phyloP scores from a whole-genome alignment of 2,113 vertebrate genomes.

The Malurus cyaneus region DNA sequence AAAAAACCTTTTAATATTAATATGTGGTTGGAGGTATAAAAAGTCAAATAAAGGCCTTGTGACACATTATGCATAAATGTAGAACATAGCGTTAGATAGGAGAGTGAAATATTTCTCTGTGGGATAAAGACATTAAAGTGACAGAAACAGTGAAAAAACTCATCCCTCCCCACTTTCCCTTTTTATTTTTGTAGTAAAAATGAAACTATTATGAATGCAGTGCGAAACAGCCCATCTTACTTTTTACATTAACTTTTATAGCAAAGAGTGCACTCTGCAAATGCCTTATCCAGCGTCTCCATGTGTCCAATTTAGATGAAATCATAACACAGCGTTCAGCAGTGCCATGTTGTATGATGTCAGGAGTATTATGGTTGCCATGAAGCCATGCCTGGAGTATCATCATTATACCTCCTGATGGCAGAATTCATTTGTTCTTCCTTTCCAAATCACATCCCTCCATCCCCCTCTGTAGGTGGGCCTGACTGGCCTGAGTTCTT shows the following conservation, averaged over 20 bases:
- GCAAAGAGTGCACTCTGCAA: not conserved
- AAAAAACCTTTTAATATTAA: not conserved
- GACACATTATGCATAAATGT: not conserved
- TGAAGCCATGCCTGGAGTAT: not conserved
- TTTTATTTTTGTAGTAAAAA: not conserved
- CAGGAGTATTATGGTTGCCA: not conserved
- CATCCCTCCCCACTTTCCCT: not conserved
- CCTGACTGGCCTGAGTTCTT: not conserved
- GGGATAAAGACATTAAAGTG: not conserved
- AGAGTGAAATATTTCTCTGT: not conserved
- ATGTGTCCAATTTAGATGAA: not conserved
- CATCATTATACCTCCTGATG: not conserved
- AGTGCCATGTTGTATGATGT: not conserved
- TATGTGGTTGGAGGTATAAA: not conserved
- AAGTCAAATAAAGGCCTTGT: not conserved
- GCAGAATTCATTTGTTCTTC: not conserved
- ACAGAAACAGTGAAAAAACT: not conserved
- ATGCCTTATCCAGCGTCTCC: not conserved
- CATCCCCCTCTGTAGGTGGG: not conserved
- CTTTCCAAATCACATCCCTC: not conserved
- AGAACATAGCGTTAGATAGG: not conserved
- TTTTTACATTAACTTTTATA: not conserved
- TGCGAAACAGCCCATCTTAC: not conserved
- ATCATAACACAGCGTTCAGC: not conserved
- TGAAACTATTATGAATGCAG: not conserved